These are phyloP conservation scores for Lacerta agilis DNA, from an alignment of 2,797 vertebrate genomes.

Conservation along the genomic window DNA sequence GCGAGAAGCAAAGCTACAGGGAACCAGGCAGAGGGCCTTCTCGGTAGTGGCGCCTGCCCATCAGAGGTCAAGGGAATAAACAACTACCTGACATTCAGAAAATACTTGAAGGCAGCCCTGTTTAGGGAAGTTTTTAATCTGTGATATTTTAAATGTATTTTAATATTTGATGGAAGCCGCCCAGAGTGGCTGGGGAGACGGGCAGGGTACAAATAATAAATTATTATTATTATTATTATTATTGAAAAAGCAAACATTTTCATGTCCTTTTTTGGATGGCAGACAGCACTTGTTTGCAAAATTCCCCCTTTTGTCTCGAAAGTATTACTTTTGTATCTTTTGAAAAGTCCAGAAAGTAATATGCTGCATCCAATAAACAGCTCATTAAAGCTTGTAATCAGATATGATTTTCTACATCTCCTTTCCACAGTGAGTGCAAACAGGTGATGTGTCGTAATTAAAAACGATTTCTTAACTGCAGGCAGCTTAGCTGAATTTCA, in stretches of 20 bases:
- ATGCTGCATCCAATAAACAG: neutral
- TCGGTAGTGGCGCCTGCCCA: too few relatives aligned
- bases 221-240: neutral
- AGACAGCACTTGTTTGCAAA: neutral
- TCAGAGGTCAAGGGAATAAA: too few relatives aligned
- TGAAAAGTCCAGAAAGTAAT: neutral
- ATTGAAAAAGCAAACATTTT: neutral
- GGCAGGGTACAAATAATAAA: too few relatives aligned
- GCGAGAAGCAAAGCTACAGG: too few relatives aligned
- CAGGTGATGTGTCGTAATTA: conserved; percentile 3
- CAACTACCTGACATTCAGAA: too few relatives aligned
- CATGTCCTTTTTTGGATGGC: neutral
- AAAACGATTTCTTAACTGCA: conserved; percentile 23
- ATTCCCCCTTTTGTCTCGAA: neutral
- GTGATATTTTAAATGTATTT: too few relatives aligned
- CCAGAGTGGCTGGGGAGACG: too few relatives aligned
- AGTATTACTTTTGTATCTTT: neutral
- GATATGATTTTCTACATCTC: neutral
- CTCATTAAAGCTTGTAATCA: conserved; percentile 22
- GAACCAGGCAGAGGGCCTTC: too few relatives aligned
- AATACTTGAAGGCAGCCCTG: too few relatives aligned
- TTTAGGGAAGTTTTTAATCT: too few relatives aligned
- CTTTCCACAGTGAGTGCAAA: conserved; percentile 18
- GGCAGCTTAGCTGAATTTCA: conserved; percentile 8
- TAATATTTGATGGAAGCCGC: too few relatives aligned